Evolutionary conservation across 2,113 vertebrate genomes (phyloP).

Genomic region (Aleadryas rufinucha): DNA sequence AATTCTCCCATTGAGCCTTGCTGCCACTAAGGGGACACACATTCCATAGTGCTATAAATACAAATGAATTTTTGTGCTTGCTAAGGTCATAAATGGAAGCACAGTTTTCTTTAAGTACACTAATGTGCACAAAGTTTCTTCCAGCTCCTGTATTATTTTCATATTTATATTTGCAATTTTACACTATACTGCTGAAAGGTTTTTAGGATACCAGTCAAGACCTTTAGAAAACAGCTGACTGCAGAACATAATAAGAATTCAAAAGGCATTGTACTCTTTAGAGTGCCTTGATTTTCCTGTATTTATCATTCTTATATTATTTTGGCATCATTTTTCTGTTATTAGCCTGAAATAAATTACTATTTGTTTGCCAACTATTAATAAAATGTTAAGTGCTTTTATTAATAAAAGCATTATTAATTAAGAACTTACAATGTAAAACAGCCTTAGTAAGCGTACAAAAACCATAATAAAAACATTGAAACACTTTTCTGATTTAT

Average conservation of each 20-base stretch:
- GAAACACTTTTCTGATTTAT: not conserved
- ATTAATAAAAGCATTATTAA: not conserved
- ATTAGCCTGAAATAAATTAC: not conserved
- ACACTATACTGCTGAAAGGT: not conserved
- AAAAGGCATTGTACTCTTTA: not conserved
- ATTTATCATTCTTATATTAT: not conserved
- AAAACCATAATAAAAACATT: not conserved
- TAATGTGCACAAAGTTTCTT: not conserved
- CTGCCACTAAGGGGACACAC: not conserved
- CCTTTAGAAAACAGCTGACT: not conserved
- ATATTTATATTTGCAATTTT: not conserved
- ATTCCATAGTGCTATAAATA: constrained; percentile 3
- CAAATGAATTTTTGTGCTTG: not conserved
- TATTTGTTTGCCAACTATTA: not conserved
- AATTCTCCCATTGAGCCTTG: constrained; percentile 1
- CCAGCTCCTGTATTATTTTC: not conserved
- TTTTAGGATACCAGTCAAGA: not conserved
- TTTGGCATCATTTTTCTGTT: not conserved
- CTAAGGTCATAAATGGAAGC: not conserved
- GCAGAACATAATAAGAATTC: not conserved
- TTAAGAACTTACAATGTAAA: not conserved
- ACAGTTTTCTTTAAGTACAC: not conserved
- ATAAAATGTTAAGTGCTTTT: not conserved
- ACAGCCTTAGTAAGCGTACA: not conserved
- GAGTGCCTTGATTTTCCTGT: not conserved